A percentile compares a stretch with the other conserved stretches of the same genome.
phyloP scores from a whole-genome alignment of 92 coral and sea anemone genomes.

The Porites rus region DNA sequence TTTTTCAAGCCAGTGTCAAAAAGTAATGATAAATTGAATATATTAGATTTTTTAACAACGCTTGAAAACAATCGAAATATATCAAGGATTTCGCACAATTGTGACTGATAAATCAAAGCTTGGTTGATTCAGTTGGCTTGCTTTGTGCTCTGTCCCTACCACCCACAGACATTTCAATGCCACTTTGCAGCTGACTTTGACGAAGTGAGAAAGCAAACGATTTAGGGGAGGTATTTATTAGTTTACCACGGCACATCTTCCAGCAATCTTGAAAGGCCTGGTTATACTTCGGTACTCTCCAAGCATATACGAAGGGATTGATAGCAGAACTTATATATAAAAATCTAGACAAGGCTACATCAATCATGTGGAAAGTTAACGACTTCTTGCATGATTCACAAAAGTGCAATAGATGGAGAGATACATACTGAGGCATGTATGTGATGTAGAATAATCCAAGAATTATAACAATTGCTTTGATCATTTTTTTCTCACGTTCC shows the following conservation, averaged over 20 bases:
- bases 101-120: not conserved
- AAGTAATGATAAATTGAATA: too few species aligned
- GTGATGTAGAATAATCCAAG: slow-evolving; percentile 22
- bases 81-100: too few species aligned
- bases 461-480: slow-evolving; percentile 17
- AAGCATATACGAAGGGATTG: slow-evolving; percentile 31
- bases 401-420: slow-evolving; percentile 14
- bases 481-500: not conserved
- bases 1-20: too few species aligned
- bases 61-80: too few species aligned
- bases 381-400: slow-evolving; percentile 23
- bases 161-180: too few species aligned
- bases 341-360: slow-evolving; percentile 11
- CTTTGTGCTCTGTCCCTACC: too few species aligned
- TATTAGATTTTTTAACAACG: too few species aligned
- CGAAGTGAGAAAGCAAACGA: not conserved
- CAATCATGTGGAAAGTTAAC: slow-evolving; percentile 15
- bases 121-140: slow-evolving; percentile 7
- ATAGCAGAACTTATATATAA: slow-evolving; percentile 32
- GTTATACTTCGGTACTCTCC: slow-evolving; percentile 29
- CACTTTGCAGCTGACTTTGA: too few species aligned
- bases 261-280: slow-evolving; percentile 1
- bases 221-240: not conserved
- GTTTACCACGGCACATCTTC: not conserved
- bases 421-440: slow-evolving; percentile 23